These are phyloP conservation scores for Tupiocoris notatus DNA, from an alignment of 2,888 invertebrate genomes.

Conservation along the genomic window DNA sequence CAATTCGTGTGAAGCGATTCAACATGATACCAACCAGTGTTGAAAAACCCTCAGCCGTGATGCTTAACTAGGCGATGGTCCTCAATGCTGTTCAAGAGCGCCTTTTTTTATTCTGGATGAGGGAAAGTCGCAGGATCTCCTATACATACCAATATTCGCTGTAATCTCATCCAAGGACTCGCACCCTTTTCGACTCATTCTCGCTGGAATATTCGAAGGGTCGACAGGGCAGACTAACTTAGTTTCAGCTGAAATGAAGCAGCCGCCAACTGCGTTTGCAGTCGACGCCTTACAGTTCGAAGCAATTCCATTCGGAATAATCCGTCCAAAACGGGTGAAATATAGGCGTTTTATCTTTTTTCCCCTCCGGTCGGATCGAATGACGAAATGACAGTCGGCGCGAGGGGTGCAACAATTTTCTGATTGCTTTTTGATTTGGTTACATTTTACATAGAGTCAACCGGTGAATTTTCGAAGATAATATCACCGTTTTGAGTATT, in stretches of 20 bases:
- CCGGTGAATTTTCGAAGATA: too few species aligned
- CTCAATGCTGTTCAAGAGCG: not conserved
- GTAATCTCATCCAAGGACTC: not conserved
- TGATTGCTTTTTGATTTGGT: not conserved
- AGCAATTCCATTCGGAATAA: not conserved
- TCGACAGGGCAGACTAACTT: conserved; percentile 6
- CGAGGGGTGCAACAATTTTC: not conserved
- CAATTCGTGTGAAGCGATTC: too few species aligned
- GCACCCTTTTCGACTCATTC: not conserved
- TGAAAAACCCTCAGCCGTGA: too few species aligned
- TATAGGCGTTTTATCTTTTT: not conserved
- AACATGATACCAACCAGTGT: too few species aligned
- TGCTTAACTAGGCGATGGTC: too few species aligned
- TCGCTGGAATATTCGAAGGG: not conserved
- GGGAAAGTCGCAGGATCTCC: not conserved
- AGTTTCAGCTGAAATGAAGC: conserved; percentile 19
- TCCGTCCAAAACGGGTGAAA: not conserved
- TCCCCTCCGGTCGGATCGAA: not conserved
- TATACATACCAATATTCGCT: not conserved
- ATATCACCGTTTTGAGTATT: too few species aligned
- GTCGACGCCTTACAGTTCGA: not conserved
- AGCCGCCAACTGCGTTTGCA: conserved; percentile 13
- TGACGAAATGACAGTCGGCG: not conserved
- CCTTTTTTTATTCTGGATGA: not conserved
- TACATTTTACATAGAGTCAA: not conserved